phyloP scores from a whole-genome alignment of 2,797 vertebrate species.

The Heterohyrax brucei region DNA sequence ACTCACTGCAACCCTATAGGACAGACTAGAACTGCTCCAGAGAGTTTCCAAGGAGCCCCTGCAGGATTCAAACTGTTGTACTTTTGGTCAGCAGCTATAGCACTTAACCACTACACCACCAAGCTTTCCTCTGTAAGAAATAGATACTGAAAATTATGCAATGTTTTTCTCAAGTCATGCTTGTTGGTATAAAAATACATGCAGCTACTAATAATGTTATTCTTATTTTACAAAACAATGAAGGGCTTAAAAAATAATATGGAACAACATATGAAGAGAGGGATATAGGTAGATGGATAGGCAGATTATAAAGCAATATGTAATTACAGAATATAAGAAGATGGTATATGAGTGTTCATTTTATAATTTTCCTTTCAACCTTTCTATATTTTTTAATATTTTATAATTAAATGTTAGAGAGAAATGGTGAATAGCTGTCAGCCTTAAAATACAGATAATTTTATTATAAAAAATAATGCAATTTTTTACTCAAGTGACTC shows the following conservation, averaged over 20 bases:
- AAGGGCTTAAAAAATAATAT: constrained; percentile 17
- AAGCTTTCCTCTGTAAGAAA: constrained; percentile 1
- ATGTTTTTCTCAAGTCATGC: neutral
- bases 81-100: too few relatives aligned
- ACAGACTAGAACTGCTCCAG: too few relatives aligned
- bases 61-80: too few relatives aligned
- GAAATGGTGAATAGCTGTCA: neutral
- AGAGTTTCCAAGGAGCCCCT: too few relatives aligned
- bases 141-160: constrained; percentile 12
- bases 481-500: neutral
- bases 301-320: constrained; percentile 1
- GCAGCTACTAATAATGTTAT: neutral
- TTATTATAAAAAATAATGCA: neutral
- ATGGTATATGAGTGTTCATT: neutral
- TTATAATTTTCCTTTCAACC: neutral
- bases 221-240: neutral
- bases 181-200: constrained; percentile 22
- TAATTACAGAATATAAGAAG: constrained; percentile 9
- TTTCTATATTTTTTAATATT: neutral
- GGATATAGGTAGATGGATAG: neutral
- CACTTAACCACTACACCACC: too few relatives aligned
- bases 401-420: constrained; percentile 34
- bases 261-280: neutral
- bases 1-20: too few relatives aligned
- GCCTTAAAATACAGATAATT: constrained; percentile 7